Evolutionary conservation across 2,113 vertebrate species (phyloP).

Genomic region (Solea senegalensis): DNA sequence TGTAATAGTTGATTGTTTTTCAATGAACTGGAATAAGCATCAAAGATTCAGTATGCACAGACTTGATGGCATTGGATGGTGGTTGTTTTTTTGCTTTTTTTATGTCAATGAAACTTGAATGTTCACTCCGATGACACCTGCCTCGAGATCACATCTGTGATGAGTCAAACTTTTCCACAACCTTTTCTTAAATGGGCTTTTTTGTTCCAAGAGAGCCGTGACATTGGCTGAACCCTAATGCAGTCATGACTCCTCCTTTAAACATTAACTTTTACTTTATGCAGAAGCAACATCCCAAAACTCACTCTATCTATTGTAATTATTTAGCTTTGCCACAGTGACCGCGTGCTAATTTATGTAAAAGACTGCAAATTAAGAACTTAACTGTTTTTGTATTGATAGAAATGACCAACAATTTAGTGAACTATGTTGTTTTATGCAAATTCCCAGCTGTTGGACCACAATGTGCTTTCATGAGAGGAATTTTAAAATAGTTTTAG

Average conservation of each 20-base stretch:
- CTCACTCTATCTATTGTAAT: not conserved
- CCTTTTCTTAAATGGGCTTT: no score
- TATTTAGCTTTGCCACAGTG: not conserved
- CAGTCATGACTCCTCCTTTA: no score
- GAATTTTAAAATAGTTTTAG: no score
- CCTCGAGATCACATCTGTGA: not conserved
- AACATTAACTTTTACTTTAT: not conserved
- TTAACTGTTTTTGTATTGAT: no score
- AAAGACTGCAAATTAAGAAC: no score
- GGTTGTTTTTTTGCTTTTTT: not conserved
- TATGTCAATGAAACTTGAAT: slow-evolving; percentile 41
- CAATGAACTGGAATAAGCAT: not conserved
- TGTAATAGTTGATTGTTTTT: not conserved
- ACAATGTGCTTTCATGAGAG: no score
- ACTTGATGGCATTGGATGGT: not conserved
- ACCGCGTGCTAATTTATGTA: not conserved
- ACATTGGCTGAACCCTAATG: no score
- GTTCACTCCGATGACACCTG: slow-evolving; percentile 23
- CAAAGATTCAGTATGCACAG: slow-evolving; percentile 7
- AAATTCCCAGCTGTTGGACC: no score
- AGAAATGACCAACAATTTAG: no score
- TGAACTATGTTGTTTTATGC: no score
- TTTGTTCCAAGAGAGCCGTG: no score
- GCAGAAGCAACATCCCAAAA: not conserved
- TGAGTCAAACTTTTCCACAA: not conserved